Conservation (phyloP, 2,113 vertebrate species). For the Illadopsis cleaveri region DNA sequence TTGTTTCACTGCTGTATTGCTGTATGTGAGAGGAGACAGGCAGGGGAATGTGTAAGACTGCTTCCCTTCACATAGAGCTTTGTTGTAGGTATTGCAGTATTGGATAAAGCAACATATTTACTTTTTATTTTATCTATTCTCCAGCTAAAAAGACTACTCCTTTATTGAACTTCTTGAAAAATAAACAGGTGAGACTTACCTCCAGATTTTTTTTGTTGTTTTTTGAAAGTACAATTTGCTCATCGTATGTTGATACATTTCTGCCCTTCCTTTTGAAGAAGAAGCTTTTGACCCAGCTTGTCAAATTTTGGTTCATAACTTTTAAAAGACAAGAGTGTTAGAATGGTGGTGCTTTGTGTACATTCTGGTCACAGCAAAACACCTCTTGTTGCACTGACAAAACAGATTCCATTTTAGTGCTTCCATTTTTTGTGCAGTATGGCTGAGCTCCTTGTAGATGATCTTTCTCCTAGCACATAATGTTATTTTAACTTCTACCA, state of each 20-base stretch:
- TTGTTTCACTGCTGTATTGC: neutral
- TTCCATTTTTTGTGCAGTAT: neutral
- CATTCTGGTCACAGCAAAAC: neutral
- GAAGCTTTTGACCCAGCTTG: neutral
- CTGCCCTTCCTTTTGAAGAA: neutral
- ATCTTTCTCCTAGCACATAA: neutral
- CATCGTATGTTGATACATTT: neutral
- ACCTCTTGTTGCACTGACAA: neutral
- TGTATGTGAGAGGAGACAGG: neutral
- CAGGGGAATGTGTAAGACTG: neutral
- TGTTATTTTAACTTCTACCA: neutral
- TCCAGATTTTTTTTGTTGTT: neutral
- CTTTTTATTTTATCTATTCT: slow-evolving; percentile 11
- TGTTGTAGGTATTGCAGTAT: neutral
- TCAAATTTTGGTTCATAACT: neutral
- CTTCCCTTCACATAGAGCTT: neutral
- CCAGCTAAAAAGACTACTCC: slow-evolving; percentile 97
- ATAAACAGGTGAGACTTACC: slow-evolving; percentile 89
- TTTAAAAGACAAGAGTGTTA: neutral
- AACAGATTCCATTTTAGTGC: neutral
- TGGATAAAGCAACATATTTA: neutral
- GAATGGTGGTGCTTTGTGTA: neutral
- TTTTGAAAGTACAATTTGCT: neutral
- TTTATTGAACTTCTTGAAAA: slow-evolving; percentile 96
- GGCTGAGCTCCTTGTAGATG: neutral